A percentile compares a stretch with the other conserved stretches of the same genome.
Conservation (phyloP, 2,113 vertebrate genomes). For the Thinocorus orbignyianus region DNA sequence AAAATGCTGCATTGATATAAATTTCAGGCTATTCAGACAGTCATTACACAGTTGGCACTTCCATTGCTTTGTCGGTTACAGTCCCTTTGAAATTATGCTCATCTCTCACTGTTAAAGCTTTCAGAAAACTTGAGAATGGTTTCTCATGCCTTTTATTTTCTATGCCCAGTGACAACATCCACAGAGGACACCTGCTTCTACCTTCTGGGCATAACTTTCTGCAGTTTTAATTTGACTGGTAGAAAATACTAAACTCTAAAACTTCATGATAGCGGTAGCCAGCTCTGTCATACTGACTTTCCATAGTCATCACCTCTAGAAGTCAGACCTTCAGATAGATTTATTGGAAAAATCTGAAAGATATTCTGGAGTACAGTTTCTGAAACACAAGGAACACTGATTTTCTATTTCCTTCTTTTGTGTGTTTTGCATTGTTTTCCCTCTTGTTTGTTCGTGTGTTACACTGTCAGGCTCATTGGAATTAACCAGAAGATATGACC, state of each 20-base stretch:
- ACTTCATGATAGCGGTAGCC: accelerated
- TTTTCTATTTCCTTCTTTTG: background rate
- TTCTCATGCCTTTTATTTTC: background rate
- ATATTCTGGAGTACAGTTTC: background rate
- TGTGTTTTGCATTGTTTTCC: background rate
- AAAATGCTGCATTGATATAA: background rate
- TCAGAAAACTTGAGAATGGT: background rate
- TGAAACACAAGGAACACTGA: background rate
- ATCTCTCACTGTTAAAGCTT: background rate
- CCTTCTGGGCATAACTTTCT: background rate
- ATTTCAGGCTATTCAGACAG: background rate
- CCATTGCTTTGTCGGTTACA: background rate
- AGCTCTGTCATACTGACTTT: background rate
- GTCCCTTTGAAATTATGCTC: background rate
- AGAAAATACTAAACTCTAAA: background rate
- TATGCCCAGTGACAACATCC: background rate
- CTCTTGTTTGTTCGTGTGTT: background rate
- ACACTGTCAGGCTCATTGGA: constrained; percentile 7
- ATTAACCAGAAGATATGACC: constrained; percentile 50
- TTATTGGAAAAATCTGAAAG: background rate
- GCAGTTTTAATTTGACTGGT: background rate
- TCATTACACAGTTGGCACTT: background rate
- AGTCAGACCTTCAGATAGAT: background rate
- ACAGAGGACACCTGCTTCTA: background rate
- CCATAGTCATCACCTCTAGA: background rate